Conservation (phyloP, 2,888 invertebrate species). For the Drosophila emarginata region DNA sequence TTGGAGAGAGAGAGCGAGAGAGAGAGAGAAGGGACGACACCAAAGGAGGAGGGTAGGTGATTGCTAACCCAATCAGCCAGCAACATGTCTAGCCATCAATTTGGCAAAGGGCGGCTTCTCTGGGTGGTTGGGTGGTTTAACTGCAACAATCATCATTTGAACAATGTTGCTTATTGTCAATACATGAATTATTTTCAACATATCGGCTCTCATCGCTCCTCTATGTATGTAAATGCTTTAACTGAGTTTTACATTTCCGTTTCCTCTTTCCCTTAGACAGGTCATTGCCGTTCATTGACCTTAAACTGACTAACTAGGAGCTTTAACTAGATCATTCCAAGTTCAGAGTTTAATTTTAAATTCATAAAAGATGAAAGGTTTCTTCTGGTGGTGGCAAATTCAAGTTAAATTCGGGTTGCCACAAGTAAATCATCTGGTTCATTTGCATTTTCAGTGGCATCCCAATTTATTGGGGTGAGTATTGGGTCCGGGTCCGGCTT, state of each 20-base stretch:
- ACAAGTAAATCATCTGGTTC: conserved; percentile 55
- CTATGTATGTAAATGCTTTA: not conserved
- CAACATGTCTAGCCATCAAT: conserved; percentile 4
- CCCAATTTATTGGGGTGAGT: not conserved
- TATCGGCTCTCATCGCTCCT: not conserved
- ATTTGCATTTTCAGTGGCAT: conserved; percentile 51
- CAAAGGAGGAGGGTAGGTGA: not conserved
- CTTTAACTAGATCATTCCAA: not conserved
- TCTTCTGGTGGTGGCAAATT: not conserved
- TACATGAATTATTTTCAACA: conserved; percentile 5
- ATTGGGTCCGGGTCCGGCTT: not conserved
- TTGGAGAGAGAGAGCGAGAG: not conserved
- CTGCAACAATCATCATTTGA: conserved; percentile 4
- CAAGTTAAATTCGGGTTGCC: not conserved
- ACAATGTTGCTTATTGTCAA: conserved; percentile 7
- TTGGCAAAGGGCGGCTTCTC: not conserved
- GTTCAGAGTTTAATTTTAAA: too few relatives aligned
- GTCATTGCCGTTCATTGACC: not conserved
- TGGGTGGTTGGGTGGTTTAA: not conserved
- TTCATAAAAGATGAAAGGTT: too few relatives aligned
- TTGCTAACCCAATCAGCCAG: conserved; percentile 3
- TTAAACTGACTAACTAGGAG: too few relatives aligned
- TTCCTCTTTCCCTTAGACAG: not conserved
- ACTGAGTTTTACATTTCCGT: not conserved
- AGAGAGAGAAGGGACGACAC: too few relatives aligned